These are phyloP conservation scores for Agrotis puta DNA, from an alignment of 2,888 invertebrate genomes.

Conservation along the genomic window DNA sequence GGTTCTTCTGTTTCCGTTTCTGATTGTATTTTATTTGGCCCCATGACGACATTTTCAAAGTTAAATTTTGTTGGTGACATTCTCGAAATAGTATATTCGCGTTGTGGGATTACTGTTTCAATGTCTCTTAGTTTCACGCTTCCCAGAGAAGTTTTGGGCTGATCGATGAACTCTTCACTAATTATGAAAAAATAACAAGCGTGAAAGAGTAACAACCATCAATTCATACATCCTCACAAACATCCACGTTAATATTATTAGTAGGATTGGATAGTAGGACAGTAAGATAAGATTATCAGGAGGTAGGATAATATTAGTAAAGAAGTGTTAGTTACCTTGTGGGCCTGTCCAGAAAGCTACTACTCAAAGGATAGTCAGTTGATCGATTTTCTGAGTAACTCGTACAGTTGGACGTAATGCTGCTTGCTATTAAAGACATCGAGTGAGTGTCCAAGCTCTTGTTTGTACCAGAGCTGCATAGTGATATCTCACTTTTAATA, in stretches of 20 bases:
- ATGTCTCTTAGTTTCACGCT: slow-evolving; percentile 8
- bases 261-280: no score
- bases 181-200: slow-evolving; percentile 1
- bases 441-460: slow-evolving; percentile 58
- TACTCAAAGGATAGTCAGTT: slow-evolving; percentile 24
- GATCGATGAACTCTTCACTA: slow-evolving; percentile 8
- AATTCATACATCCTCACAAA: no score
- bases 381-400: slow-evolving; percentile 57
- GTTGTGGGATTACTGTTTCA: slow-evolving; percentile 12
- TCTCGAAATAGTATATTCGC: slow-evolving; percentile 50
- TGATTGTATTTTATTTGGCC: neutral
- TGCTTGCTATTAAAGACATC: slow-evolving; percentile 65
- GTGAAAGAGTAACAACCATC: no score
- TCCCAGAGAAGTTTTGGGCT: neutral
- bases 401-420: slow-evolving; percentile 59
- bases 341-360: slow-evolving; percentile 25
- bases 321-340: slow-evolving; percentile 51
- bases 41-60: neutral
- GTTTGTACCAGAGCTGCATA: slow-evolving; percentile 60
- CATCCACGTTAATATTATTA: no score
- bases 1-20: slow-evolving; percentile 40
- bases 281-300: no score
- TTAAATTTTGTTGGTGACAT: slow-evolving; percentile 47
- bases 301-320: no score
- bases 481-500: slow-evolving; percentile 70